Evolutionary conservation across 2,797 vertebrate species (phyloP).

Genomic region (Lutra lutra): DNA sequence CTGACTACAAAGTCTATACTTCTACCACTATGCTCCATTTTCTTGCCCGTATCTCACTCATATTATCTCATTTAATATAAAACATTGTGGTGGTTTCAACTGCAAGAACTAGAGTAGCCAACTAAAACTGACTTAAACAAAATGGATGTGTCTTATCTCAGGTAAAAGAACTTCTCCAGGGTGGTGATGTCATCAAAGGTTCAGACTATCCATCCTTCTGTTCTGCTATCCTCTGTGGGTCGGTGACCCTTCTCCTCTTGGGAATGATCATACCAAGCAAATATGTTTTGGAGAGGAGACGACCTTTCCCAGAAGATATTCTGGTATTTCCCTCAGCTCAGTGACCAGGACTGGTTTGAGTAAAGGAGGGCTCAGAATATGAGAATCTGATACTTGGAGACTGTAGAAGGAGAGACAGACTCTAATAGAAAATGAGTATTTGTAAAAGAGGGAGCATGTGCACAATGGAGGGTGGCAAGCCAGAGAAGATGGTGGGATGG

Average conservation of each 20-base stretch:
- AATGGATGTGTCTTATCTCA: not conserved
- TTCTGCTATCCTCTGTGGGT: not conserved
- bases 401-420: not conserved
- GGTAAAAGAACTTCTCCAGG: not conserved
- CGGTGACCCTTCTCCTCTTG: not conserved
- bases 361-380: not conserved
- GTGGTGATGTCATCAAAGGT: not conserved
- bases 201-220: not conserved
- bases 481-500: not conserved
- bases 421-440: not conserved
- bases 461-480: not conserved
- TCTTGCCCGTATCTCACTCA: not conserved
- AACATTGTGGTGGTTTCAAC: not conserved
- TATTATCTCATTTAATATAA: conserved; percentile 1
- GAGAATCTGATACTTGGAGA: not conserved
- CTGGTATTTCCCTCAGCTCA: not conserved
- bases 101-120: not conserved
- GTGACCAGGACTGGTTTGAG: not conserved
- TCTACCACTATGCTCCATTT: not conserved
- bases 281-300: not conserved
- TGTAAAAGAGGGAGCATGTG: not conserved
- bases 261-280: not conserved
- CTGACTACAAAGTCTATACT: not conserved
- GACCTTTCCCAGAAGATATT: not conserved
- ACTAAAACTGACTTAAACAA: not conserved